Percentiles rank a stretch among this genome's conserved stretches.
Conservation (phyloP, 2,888 invertebrate genomes). For the Prosapia bicincta region DNA sequence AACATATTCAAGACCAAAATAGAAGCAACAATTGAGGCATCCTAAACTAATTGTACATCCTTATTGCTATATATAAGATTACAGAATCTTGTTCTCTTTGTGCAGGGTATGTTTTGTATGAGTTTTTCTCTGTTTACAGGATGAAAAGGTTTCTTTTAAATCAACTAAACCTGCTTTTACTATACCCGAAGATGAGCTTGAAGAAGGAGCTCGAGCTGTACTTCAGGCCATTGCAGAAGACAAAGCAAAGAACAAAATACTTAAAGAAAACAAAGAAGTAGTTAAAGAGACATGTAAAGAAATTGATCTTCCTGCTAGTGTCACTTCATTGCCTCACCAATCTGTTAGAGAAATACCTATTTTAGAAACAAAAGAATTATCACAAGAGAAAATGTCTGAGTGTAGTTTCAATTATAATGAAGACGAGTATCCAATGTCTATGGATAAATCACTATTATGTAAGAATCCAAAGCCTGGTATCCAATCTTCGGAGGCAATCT, state of each 20-base stretch:
- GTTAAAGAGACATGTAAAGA: background rate
- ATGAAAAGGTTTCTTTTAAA: background rate
- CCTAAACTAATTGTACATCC: no score
- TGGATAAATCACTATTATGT: background rate
- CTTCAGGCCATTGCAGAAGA: background rate
- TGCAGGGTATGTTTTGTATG: no score
- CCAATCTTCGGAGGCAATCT: background rate
- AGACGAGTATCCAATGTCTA: background rate
- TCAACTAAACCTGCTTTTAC: background rate
- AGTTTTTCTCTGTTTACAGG: background rate
- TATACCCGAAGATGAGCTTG: background rate
- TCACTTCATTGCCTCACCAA: background rate
- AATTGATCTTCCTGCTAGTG: background rate
- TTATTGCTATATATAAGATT: no score
- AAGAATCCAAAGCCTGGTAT: background rate
- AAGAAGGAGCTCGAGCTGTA: background rate
- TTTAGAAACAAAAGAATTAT: background rate
- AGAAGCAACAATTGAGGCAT: no score
- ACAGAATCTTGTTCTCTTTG: no score
- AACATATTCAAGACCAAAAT: no score
- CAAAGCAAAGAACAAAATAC: background rate
- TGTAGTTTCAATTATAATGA: background rate
- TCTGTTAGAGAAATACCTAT: background rate
- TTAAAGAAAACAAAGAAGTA: background rate
- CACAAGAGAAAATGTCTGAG: background rate